These are phyloP conservation scores for Anser brachyrhynchus DNA, from an alignment of 2,113 vertebrate species.

Conservation along the genomic window DNA sequence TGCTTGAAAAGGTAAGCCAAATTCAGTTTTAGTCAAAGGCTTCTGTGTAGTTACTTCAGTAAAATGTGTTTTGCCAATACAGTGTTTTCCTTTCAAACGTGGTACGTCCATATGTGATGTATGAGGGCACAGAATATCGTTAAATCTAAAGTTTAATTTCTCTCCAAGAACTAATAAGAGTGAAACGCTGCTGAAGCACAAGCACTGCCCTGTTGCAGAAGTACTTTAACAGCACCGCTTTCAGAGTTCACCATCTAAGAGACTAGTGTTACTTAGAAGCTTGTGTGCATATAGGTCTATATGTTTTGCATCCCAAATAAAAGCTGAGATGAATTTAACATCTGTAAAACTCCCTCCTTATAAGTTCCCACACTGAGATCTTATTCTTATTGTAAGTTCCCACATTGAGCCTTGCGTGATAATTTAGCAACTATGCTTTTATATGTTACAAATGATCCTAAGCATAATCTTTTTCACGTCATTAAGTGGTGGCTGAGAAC, in stretches of 20 bases:
- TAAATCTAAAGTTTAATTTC: neutral
- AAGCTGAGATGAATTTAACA: neutral
- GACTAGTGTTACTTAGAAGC: neutral
- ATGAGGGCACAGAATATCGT: neutral
- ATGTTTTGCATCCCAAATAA: neutral
- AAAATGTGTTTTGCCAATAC: neutral
- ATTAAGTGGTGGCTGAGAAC: neutral
- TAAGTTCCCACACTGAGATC: neutral
- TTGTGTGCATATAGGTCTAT: neutral
- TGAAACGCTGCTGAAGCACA: neutral
- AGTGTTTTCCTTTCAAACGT: accelerated
- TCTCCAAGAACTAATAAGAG: neutral
- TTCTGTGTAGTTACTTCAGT: neutral
- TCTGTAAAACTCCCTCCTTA: neutral
- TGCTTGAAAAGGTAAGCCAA: conserved; percentile 92
- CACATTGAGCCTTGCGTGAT: neutral
- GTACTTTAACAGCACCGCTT: neutral
- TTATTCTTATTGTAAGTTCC: neutral
- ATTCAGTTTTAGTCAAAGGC: neutral
- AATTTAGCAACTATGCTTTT: neutral
- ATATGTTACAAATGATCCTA: neutral
- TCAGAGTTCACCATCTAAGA: neutral
- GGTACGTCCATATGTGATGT: accelerated
- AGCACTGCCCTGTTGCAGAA: neutral
- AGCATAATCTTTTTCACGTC: neutral